Evolutionary conservation across 2,888 invertebrate genomes (phyloP).

Genomic region (Philaethria dido): DNA sequence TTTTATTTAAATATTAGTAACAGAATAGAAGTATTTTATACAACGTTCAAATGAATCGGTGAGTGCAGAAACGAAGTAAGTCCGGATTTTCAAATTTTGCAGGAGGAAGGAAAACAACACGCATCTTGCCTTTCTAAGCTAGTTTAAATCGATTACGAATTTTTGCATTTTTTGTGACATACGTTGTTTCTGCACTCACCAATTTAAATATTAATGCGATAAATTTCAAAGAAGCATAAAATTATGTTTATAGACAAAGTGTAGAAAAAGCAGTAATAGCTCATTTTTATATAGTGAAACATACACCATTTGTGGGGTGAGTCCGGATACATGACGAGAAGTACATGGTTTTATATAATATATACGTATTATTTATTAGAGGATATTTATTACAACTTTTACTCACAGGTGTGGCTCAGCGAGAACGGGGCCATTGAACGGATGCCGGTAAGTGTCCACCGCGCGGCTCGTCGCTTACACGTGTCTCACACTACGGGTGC

Average conservation of each 20-base stretch:
- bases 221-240: neutral
- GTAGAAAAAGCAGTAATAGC: neutral
- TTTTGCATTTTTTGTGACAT: too few relatives aligned
- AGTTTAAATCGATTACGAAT: too few relatives aligned
- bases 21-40: too few relatives aligned
- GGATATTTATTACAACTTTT: neutral
- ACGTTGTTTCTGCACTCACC: too few relatives aligned
- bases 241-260: neutral
- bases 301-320: slow-evolving; percentile 13
- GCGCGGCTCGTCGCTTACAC: neutral
- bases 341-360: neutral
- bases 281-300: neutral
- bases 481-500: neutral
- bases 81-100: too few relatives aligned
- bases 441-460: slow-evolving; percentile 90
- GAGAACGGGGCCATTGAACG: slow-evolving; percentile 86
- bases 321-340: neutral
- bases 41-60: too few relatives aligned
- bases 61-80: too few relatives aligned
- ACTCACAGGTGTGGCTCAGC: slow-evolving; percentile 89
- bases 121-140: too few relatives aligned
- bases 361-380: neutral
- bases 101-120: too few relatives aligned
- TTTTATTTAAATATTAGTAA: too few relatives aligned
- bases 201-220: too few relatives aligned